A percentile compares a stretch with the other conserved stretches of the same genome.
These are phyloP conservation scores for Aegithalos caudatus DNA, from an alignment of 2,113 vertebrate genomes.

Conservation along the genomic window DNA sequence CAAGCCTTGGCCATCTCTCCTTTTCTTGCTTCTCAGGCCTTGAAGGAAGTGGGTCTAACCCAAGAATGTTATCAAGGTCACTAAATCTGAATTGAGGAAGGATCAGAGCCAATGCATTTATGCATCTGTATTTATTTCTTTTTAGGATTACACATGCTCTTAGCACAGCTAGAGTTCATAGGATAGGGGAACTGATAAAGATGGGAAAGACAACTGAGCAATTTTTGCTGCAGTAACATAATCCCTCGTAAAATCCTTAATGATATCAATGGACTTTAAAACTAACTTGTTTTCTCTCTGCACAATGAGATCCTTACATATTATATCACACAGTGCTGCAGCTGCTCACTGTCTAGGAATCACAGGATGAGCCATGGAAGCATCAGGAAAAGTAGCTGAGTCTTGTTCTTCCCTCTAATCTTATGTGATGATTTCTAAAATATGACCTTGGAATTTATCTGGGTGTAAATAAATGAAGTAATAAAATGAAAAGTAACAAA, in stretches of 20 bases:
- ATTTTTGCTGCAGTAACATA: not conserved
- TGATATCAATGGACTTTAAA: not conserved
- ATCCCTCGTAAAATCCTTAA: not conserved
- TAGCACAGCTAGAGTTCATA: not conserved
- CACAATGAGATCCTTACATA: fast-evolving
- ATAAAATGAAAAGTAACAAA: not conserved
- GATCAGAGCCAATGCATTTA: not conserved
- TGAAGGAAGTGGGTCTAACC: not conserved
- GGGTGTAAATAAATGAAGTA: not conserved
- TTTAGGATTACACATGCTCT: not conserved
- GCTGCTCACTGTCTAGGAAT: not conserved
- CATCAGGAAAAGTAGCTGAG: not conserved
- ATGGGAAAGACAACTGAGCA: not conserved
- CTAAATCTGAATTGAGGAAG: not conserved
- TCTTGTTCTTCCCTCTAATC: not conserved
- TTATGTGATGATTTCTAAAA: not conserved
- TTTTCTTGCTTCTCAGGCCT: not conserved
- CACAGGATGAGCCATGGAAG: not conserved
- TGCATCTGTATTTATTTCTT: not conserved
- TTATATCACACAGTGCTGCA: not conserved
- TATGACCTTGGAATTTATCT: not conserved
- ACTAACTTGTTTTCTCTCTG: not conserved
- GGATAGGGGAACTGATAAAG: not conserved
- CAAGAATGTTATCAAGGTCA: not conserved
- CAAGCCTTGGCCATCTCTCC: not conserved